A percentile compares a stretch with the other conserved stretches of the same genome.
Conservation (phyloP, 2,113 vertebrate species). For the Salminus brasiliensis region DNA sequence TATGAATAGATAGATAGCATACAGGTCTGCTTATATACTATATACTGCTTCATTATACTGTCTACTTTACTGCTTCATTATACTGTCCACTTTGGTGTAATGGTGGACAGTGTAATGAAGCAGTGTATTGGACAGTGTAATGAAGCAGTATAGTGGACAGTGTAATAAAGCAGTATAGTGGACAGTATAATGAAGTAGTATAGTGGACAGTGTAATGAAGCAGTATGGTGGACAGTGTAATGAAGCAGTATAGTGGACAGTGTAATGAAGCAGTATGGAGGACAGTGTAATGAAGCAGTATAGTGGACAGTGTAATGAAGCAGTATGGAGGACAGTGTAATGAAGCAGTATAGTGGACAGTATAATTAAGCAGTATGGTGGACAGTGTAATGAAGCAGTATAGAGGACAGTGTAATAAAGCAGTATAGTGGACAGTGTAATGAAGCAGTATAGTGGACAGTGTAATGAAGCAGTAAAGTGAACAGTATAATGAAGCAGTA, state of each 20-base stretch:
- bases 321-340: neutral
- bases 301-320: neutral
- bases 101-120: neutral
- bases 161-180: neutral
- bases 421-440: too few relatives aligned
- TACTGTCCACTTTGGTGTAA: neutral
- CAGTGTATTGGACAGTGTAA: too few relatives aligned
- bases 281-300: too few relatives aligned
- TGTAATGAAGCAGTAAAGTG: neutral
- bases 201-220: neutral
- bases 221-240: neutral
- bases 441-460: neutral
- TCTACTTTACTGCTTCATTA: neutral
- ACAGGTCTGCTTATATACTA: too few relatives aligned
- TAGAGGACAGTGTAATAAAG: neutral
- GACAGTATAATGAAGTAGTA: neutral
- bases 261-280: neutral
- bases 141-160: too few relatives aligned
- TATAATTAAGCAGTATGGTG: neutral
- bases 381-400: neutral
- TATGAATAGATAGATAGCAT: too few relatives aligned
- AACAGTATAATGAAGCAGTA: neutral
- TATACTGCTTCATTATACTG: neutral
- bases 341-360: neutral
- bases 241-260: neutral